A percentile compares a stretch with the other conserved stretches of the same genome.
These are phyloP conservation scores for Euura saliciscinereae DNA, from an alignment of 1,140 invertebrate species.

Conservation along the genomic window DNA sequence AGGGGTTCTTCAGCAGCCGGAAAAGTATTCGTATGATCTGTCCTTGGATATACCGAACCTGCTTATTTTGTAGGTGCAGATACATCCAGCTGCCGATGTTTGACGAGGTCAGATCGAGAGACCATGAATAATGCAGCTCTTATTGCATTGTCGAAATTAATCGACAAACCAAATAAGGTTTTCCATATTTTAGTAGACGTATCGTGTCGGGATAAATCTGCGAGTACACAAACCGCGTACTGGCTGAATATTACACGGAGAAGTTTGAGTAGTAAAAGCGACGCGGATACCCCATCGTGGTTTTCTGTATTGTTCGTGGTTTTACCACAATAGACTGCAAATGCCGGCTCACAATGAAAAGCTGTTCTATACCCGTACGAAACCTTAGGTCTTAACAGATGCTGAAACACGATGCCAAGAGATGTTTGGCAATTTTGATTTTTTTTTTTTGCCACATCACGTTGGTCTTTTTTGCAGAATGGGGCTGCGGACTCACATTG, in stretches of 20 bases:
- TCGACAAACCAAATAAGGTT: conserved; percentile 31
- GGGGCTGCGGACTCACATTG: neutral
- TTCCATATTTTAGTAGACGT: conserved; percentile 39
- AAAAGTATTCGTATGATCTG: too few relatives aligned
- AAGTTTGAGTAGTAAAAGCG: neutral
- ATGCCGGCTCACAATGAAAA: conserved; percentile 50
- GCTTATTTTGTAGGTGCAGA: too few relatives aligned
- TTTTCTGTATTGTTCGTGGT: conserved; percentile 46
- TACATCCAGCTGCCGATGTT: neutral
- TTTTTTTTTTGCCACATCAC: conserved; percentile 3
- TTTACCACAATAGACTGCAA: conserved; percentile 55
- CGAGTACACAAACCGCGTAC: conserved; percentile 4
- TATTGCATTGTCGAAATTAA: neutral
- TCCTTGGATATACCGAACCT: too few relatives aligned
- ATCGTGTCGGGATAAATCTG: conserved; percentile 6
- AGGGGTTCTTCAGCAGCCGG: too few relatives aligned
- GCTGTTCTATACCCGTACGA: conserved; percentile 22
- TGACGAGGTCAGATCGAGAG: neutral
- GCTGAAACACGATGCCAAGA: conserved; percentile 49
- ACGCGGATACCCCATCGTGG: conserved; percentile 9
- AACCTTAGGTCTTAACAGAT: conserved; percentile 44
- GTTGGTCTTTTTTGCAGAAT: conserved; percentile 18
- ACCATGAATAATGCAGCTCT: neutral
- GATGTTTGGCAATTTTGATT: conserved; percentile 34
- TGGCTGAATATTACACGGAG: neutral